Evolutionary conservation across 2,797 vertebrate species (phyloP), one percentile per base, ranked within the genome.

Genomic region (Anguilla marmorata): DNA sequence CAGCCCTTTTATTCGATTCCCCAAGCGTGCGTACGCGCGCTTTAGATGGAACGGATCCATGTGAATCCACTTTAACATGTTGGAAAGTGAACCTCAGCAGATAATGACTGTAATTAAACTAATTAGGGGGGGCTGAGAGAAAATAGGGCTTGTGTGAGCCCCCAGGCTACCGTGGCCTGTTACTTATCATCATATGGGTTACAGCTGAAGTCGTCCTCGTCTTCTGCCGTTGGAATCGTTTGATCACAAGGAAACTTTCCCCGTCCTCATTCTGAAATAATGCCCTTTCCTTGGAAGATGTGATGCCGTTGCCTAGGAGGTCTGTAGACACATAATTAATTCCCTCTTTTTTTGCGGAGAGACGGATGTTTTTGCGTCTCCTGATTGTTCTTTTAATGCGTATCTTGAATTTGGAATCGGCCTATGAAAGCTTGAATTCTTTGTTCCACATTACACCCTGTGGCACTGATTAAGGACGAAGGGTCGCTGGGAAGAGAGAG

Each of bases 101-200:
- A 96, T 96, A 97, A 97, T 97, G 95, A 95, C 90, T 87, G 94
- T 95, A 95, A 96, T 96, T 97, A 96, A 96, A 95, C 93, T 95
- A 96, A 96, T 96, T 96, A 96, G 94, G 93, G 92, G 93, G 93
- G 94, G 94, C 37, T 41, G 37, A 96, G 95, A 95, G 95, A 94
- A 93, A 89, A 92, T 91, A 95, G 93, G 93, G 92, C 94, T 89
- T 93, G 92, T 92, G 90, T 89, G 91, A 92, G 93, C 96, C 94
- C 0, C 6, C 88, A 92, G 95, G 95, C 94, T 90, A 93, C 93
- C 86, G 89, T 92, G 91, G 93, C 91, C 94, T 93, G 92, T 92
- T 93, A 93, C 90, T 89, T 93, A 92, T 92, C 90, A 91, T 88
- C 90, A 91, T 90, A 84, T 88, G 86, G 87, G 79, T 56, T 72